phyloP scores from a whole-genome alignment of 1,140 invertebrate genomes.

The Nomia melanderi region DNA sequence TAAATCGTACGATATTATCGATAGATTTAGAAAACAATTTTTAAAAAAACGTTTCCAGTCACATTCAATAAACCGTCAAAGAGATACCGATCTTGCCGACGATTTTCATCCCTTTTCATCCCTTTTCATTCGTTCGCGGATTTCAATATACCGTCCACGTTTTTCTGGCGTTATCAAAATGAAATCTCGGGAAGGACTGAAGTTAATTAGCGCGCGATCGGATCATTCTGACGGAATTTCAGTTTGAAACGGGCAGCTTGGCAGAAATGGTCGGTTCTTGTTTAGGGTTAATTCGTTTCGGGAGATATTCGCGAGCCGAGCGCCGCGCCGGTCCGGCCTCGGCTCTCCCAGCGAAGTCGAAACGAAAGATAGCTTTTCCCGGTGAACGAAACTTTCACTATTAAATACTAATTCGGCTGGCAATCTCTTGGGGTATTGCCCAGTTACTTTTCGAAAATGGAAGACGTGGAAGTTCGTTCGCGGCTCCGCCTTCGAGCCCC shows the following conservation, averaged over 20 bases:
- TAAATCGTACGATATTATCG: too few species aligned
- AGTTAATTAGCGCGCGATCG: slow-evolving; percentile 51
- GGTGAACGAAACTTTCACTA: slow-evolving; percentile 63
- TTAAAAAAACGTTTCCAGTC: too few species aligned
- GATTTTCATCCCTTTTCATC: too few species aligned
- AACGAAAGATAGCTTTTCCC: slow-evolving; percentile 33
- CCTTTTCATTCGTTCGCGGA: background rate
- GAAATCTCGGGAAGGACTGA: background rate
- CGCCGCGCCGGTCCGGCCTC: background rate
- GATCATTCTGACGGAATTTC: slow-evolving; percentile 35
- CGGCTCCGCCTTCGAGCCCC: background rate
- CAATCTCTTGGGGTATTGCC: slow-evolving; percentile 53
- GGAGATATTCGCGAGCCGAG: slow-evolving; percentile 28
- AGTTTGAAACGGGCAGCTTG: slow-evolving; percentile 30
- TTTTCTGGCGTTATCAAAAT: background rate
- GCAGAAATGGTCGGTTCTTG: slow-evolving; percentile 48
- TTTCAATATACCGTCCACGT: too few species aligned
- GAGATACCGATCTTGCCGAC: too few species aligned
- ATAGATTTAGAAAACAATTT: too few species aligned
- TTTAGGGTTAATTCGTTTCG: slow-evolving; percentile 56
- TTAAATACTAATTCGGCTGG: slow-evolving; percentile 67
- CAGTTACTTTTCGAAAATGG: slow-evolving; percentile 43
- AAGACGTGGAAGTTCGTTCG: slow-evolving; percentile 34
- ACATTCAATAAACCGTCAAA: too few species aligned
- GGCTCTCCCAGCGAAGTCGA: background rate